Base-by-base conservation (phyloP, 2,888 invertebrate genomes). In the Agrochola lychnidis region DNA sequence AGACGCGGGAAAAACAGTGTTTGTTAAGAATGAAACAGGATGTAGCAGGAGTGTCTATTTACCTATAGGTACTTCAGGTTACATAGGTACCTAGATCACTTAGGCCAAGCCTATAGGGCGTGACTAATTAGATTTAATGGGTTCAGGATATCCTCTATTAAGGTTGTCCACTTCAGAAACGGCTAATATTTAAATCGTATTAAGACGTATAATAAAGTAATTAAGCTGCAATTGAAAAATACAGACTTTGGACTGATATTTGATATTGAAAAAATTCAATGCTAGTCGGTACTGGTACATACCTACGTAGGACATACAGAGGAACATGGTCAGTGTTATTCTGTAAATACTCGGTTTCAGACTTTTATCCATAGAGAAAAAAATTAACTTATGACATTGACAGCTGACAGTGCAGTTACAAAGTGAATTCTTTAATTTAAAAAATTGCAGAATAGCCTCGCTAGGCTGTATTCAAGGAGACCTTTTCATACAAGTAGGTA, bases 11-110 rank as follows among this genome's bases (percentile, higher is more conserved):
- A 70, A 79, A 82, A 63, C 62, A 66, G 14, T 4, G 48, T 48
- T 30, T 51, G n/a, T n/a, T 59, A 59, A 68, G 78, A 69, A 64
- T 40, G 63, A 56, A 51, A 42, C 73, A 78, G 82, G 69, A 82
- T 61, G 69, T 57, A 25, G 56, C 4, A 36, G 72, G 72, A 82
- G 68, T 69, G 64, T 66, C 42, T 36, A 66, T 57, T 69, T 78
- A 61, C 63, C 25, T 57, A 36, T 9, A 30, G n/a, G n/a, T n/a
- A n/a, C n/a, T n/a, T n/a, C n/a, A n/a, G n/a, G 5, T 14, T 16
- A 48, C 14, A 5, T 66, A 40, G 22, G 0, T 51, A 51, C 30
- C 6, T 48, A 53, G 25, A 19, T 4, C 40, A 76, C 40, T 68
- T 56, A 25, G 63, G 42, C 59, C 64, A 12, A 72, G 51, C 62